phyloP scores from a whole-genome alignment of 92 coral and sea anemone genomes.

The Epizoanthus stellaris region DNA sequence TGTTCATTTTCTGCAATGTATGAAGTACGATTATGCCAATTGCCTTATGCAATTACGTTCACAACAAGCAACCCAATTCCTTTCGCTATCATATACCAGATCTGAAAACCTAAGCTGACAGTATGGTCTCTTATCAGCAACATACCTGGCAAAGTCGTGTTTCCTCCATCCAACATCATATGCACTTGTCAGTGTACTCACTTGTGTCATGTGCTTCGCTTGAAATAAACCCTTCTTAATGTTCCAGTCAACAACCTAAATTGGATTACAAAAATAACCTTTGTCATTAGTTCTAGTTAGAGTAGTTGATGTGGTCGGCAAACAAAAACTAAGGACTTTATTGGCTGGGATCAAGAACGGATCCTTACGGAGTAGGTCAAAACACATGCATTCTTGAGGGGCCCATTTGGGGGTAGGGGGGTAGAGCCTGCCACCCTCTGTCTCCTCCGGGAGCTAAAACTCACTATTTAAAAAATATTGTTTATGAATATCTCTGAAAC shows the following conservation, averaged over 20 bases:
- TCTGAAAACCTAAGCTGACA: not conserved
- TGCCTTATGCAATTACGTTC: not conserved
- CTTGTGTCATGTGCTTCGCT: constrained; percentile 75
- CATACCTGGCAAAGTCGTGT: constrained; percentile 95
- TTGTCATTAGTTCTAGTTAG: not conserved
- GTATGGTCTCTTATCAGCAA: not conserved
- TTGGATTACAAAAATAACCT: not conserved
- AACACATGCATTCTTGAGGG: no score
- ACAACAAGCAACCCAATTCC: not conserved
- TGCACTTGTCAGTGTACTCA: constrained; percentile 87
- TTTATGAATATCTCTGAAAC: no score
- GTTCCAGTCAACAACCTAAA: constrained; percentile 83
- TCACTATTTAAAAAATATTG: no score
- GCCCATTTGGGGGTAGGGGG: no score
- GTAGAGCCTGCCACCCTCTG: no score
- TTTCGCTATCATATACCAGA: no score
- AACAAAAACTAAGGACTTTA: no score
- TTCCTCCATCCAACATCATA: constrained; percentile 98
- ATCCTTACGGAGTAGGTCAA: not conserved
- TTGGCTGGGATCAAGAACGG: not conserved
- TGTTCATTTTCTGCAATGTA: not conserved
- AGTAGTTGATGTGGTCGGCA: not conserved
- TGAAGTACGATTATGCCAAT: not conserved
- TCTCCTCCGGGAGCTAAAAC: no score
- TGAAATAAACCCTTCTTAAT: constrained; percentile 76